Base-by-base conservation (phyloP, 2,113 vertebrate species). In the Podarcis cretensis region DNA sequence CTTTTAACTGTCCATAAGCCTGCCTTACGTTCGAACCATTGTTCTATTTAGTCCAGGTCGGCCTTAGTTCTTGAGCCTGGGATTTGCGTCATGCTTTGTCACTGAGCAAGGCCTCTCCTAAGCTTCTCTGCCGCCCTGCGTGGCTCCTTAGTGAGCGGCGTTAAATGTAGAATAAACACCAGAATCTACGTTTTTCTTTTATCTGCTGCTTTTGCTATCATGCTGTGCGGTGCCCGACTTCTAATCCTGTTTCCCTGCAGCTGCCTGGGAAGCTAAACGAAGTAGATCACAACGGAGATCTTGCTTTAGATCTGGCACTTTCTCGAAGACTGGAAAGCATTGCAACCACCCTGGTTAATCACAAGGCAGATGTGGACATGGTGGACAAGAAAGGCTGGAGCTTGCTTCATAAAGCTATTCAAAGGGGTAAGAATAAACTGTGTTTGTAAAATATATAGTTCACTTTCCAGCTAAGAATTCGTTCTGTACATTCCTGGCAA, bases 371-470 rank as follows among this genome's bases (percentile, higher is more conserved):
- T 0, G 98, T 99, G 81, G 99, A 99, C 80, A 98, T 98, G 97
- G 98, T 98, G 92, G 98, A 99, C 95, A 98, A 98, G 95, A 98
- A 94, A 76, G 99, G 99, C 94, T 99, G 99, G 98, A 99, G 98
- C 93, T 97, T 99, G 54, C 96, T 99, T 81, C 99, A 99, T 91
- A 99, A 99, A 96, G 99, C 98, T 87, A 99, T 99, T 92, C 98
- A 98, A 92, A 98, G 99, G 97, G 99, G 99, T 99, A 76, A 91
- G 93, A 37, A 63, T n/a, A 27, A 18, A 10, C 71, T 32, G 0
- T 27, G 2, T 3, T 54, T 54, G 48, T 14, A 3, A 8, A n/a
- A 32, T 4, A 27, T 2, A 8, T 25, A 27, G 20, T 76, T 76
- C 76, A 13, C 40, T 78, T 25, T 10, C 3, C 30, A 32, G 25